These are phyloP conservation scores for Sarcophilus harrisii DNA, from an alignment of 2,797 vertebrate species.

Conservation along the genomic window DNA sequence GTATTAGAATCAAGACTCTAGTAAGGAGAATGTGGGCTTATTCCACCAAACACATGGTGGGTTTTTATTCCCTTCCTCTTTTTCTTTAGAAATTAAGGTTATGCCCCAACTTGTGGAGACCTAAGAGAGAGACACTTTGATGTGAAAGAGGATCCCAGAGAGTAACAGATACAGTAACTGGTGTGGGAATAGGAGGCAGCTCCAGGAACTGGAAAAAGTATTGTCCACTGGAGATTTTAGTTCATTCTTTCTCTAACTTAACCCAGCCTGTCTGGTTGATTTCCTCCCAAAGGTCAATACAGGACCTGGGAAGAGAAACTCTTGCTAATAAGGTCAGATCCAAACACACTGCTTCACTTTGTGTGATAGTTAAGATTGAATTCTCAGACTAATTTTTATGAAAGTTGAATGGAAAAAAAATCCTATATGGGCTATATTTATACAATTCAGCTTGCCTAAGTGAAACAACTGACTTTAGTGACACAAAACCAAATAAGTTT, in stretches of 20 bases:
- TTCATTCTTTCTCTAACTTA: constrained; percentile 78
- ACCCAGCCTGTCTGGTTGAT: constrained; percentile 85
- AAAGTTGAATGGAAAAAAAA: constrained; percentile 61
- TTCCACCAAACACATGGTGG: constrained; percentile 78
- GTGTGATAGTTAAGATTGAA: constrained; percentile 74
- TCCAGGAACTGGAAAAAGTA: constrained; percentile 87
- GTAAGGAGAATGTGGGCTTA: constrained; percentile 77
- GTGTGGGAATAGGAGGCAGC: constrained; percentile 85
- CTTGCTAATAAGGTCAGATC: constrained; percentile 74
- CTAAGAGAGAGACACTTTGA: constrained; percentile 83
- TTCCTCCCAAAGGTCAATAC: constrained; percentile 83
- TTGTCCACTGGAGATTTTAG: constrained; percentile 82
- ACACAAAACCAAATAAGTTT: background rate
- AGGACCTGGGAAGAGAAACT: constrained; percentile 66
- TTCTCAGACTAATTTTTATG: constrained; percentile 70
- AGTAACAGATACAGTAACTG: constrained; percentile 84
- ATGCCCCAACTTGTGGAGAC: constrained; percentile 83
- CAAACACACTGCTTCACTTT: constrained; percentile 70
- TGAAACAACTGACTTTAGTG: constrained; percentile 27
- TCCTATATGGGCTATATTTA: constrained; percentile 64
- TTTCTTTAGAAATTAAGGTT: constrained; percentile 85
- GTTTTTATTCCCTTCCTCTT: constrained; percentile 54
- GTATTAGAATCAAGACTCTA: constrained; percentile 68
- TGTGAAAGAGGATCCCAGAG: constrained; percentile 84
- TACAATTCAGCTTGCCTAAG: constrained; percentile 42